phyloP scores from a whole-genome alignment of 2,888 invertebrate species.

The Agapostemon virescens region DNA sequence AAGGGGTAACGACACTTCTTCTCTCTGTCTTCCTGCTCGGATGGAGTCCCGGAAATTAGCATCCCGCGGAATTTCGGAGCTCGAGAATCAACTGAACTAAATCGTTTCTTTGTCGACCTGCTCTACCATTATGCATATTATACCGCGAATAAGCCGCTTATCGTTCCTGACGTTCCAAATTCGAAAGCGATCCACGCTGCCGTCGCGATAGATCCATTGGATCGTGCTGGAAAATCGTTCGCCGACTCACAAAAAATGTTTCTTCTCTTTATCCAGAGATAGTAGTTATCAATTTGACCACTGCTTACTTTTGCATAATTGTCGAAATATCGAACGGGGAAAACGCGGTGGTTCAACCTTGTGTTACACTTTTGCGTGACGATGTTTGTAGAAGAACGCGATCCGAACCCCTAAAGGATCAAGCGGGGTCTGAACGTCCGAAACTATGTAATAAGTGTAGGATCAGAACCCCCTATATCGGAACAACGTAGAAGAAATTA shows the following conservation, averaged over 20 bases:
- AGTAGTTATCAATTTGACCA: background rate
- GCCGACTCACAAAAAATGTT: background rate
- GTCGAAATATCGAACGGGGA: no score
- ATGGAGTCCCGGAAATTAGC: slow-evolving; percentile 36
- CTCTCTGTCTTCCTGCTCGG: background rate
- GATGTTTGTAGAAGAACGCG: no score
- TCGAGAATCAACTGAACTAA: background rate
- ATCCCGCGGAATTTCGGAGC: slow-evolving; percentile 37
- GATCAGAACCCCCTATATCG: no score
- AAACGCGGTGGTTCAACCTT: no score
- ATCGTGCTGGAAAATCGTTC: background rate
- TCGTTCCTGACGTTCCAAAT: background rate
- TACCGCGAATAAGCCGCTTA: background rate
- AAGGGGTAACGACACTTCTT: slow-evolving; percentile 28
- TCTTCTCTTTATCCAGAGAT: no score
- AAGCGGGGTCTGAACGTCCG: no score
- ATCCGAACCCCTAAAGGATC: no score
- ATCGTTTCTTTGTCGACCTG: slow-evolving; percentile 29
- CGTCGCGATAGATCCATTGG: background rate
- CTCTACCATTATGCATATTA: background rate
- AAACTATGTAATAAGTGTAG: no score
- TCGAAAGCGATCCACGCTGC: background rate
- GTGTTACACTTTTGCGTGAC: no score
- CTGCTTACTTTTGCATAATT: no score
- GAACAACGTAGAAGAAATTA: no score